Conservation (phyloP, 2,888 invertebrate genomes). For the Mythimna lalbum region DNA sequence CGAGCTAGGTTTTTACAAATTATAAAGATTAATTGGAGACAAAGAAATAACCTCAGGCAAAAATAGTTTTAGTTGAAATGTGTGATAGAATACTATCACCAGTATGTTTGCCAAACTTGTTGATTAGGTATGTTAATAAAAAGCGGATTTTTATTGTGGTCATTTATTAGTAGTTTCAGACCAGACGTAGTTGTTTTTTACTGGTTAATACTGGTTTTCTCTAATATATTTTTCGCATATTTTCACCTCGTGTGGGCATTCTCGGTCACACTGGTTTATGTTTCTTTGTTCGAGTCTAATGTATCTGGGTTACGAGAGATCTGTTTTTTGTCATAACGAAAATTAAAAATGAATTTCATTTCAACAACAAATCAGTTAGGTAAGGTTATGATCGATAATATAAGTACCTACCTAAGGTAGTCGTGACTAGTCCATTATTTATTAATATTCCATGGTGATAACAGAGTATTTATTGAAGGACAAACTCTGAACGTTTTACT, state of each 20-base stretch:
- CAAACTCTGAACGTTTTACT: slow-evolving; percentile 7
- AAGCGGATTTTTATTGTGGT: slow-evolving; percentile 16
- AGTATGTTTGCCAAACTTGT: slow-evolving; percentile 19
- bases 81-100: slow-evolving; percentile 1
- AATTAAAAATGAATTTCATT: background rate
- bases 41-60: background rate
- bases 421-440: slow-evolving; percentile 14
- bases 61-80: slow-evolving; percentile 3
- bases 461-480: slow-evolving; percentile 9
- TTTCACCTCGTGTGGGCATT: slow-evolving; percentile 6
- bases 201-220: slow-evolving; percentile 18
- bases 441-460: background rate
- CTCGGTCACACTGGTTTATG: background rate
- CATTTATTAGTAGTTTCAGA: slow-evolving; percentile 22
- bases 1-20: background rate
- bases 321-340: background rate
- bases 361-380: slow-evolving; percentile 5
- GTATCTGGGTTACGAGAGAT: slow-evolving; percentile 17
- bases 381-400: slow-evolving; percentile 5
- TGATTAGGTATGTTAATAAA: slow-evolving; percentile 8
- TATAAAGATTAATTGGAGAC: slow-evolving; percentile 9
- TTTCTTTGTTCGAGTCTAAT: slow-evolving; percentile 4
- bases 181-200: background rate
- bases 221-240: slow-evolving; percentile 9
- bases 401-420: background rate